These are phyloP conservation scores for Zaprionus nigranus DNA, from an alignment of 1,140 invertebrate species.

Conservation along the genomic window DNA sequence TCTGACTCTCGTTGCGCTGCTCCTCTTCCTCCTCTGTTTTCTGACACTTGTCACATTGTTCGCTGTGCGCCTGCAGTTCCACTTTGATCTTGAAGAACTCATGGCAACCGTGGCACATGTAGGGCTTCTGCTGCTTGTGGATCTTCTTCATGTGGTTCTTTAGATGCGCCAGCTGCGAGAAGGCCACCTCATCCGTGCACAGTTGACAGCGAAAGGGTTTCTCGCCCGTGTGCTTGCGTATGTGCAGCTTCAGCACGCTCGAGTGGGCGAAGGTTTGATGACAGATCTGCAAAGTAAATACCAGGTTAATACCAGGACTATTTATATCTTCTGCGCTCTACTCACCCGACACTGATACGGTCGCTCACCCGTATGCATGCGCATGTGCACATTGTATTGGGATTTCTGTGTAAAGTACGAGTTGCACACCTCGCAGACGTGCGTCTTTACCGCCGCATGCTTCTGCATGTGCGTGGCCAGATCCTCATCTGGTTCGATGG, in stretches of 20 bases:
- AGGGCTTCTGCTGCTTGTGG: slow-evolving; percentile 90
- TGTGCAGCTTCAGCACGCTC: slow-evolving; percentile 92
- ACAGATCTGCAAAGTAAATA: slow-evolving; percentile 86
- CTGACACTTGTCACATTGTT: slow-evolving; percentile 68
- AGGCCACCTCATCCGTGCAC: slow-evolving; percentile 89
- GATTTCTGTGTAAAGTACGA: slow-evolving; percentile 96
- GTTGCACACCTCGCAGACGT: slow-evolving; percentile 97
- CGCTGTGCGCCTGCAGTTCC: slow-evolving; percentile 86
- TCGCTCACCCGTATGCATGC: slow-evolving; percentile 94
- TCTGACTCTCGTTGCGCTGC: slow-evolving; percentile 42
- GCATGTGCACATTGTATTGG: slow-evolving; percentile 96
- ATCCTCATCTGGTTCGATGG: slow-evolving; percentile 93
- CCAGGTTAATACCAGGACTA: too few species aligned
- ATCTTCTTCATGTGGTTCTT: slow-evolving; percentile 93
- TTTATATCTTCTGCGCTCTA: not conserved
- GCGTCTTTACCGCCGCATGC: slow-evolving; percentile 93
- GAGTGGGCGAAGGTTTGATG: slow-evolving; percentile 93
- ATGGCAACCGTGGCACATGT: slow-evolving; percentile 89
- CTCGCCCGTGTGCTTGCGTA: slow-evolving; percentile 91
- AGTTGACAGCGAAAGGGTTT: slow-evolving; percentile 92
- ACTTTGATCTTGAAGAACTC: slow-evolving; percentile 91
- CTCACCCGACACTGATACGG: slow-evolving; percentile 90
- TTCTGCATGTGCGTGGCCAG: slow-evolving; percentile 93
- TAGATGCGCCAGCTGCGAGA: slow-evolving; percentile 91
- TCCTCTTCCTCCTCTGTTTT: slow-evolving; percentile 43